phyloP scores from a whole-genome alignment of 2,113 vertebrate genomes.

The Callocephalon fimbriatum region DNA sequence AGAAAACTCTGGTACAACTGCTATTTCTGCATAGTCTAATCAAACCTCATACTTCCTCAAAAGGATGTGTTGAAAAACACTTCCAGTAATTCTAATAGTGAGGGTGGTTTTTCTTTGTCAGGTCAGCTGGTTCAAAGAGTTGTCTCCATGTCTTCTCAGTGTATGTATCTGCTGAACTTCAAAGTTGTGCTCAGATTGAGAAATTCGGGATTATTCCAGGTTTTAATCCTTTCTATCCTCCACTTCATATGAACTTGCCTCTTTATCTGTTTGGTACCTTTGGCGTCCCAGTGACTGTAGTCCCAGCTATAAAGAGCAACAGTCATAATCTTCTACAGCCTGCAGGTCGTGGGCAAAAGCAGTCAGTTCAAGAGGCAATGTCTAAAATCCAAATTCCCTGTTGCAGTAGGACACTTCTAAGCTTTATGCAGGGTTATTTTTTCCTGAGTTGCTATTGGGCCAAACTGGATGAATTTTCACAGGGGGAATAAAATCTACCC shows the following conservation, averaged over 20 bases:
- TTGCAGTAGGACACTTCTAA: neutral
- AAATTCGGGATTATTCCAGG: neutral
- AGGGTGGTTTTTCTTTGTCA: neutral
- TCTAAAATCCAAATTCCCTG: neutral
- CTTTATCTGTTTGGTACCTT: neutral
- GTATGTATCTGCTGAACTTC: neutral
- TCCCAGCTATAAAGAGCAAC: neutral
- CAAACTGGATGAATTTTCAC: neutral
- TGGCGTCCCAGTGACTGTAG: neutral
- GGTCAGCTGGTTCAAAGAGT: neutral
- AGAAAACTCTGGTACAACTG: neutral
- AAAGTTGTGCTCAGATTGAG: neutral
- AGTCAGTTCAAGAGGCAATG: neutral
- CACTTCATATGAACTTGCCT: neutral
- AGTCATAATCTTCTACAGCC: neutral
- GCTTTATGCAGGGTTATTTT: neutral
- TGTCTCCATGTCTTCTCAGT: neutral
- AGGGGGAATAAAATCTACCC: neutral
- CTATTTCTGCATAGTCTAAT: neutral
- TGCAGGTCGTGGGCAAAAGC: neutral
- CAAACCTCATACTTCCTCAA: neutral
- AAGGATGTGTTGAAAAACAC: neutral
- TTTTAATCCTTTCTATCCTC: neutral
- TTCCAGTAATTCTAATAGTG: neutral
- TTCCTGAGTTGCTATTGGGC: neutral